Percentiles rank a stretch among this genome's conserved stretches.
Conservation (phyloP, 2,888 invertebrate species). For the Spatulosminthurus flaviceps region DNA sequence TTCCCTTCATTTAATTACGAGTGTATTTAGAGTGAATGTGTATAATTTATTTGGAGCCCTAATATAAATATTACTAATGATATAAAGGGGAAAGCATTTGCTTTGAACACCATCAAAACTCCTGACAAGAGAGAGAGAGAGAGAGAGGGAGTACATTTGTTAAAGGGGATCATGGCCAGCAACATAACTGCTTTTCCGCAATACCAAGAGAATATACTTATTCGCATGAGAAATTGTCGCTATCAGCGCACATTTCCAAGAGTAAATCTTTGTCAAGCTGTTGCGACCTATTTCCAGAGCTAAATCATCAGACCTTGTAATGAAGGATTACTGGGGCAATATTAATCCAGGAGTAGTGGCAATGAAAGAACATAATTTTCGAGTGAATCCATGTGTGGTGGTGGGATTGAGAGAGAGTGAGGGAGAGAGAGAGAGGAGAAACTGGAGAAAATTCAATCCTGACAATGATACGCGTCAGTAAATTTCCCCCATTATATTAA, state of each 20-base stretch:
- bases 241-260: background rate
- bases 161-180: too few relatives aligned
- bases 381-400: background rate
- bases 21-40: too few relatives aligned
- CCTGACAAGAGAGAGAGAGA: too few relatives aligned
- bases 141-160: too few relatives aligned
- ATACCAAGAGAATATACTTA: too few relatives aligned
- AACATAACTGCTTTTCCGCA: too few relatives aligned
- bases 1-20: too few relatives aligned
- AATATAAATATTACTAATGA: too few relatives aligned
- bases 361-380: conserved; percentile 10
- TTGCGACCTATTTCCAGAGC: conserved; percentile 15
- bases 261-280: conserved; percentile 18
- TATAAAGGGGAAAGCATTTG: too few relatives aligned
- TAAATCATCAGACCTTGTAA: conserved; percentile 9
- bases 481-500: background rate
- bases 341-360: background rate
- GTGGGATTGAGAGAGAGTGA: background rate
- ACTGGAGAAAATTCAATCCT: background rate
- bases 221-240: too few relatives aligned
- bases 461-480: background rate
- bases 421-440: conserved; percentile 3
- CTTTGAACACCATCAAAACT: too few relatives aligned
- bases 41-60: too few relatives aligned
- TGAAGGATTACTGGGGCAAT: background rate